Base-by-base conservation (phyloP, 2,888 invertebrate species). In the Cataglyphis cursor region DNA sequence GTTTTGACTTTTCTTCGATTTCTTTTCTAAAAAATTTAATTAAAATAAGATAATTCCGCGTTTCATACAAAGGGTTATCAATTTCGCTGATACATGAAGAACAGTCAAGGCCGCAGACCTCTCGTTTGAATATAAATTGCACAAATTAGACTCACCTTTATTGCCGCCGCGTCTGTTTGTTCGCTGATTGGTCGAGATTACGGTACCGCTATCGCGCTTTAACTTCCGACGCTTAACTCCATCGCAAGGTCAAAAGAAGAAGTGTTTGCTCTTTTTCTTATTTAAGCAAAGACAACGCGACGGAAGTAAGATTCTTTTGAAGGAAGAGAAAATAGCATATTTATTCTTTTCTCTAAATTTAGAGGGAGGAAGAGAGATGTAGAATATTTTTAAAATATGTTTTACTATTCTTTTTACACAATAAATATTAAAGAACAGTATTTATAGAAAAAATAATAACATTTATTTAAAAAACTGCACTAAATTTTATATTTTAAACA, bases 111-210 rank as follows among this genome's bases (percentile, higher is more conserved):
- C 87, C 92, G 90, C 85, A 88, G 88, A 90, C 90, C 92, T 80
- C 72, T 93, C 93, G 93, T 94, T 94, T 94, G 93, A 94, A 94
- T 94, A 93, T 93, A 92, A 94, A 94, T 94, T 93, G 93, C 89
- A 89, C 91, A 93, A 92, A 94, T 93, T 93, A 94, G 92, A 89
- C 91, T 94, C 92, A 94, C 93, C 94, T 94, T 93, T 93, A 92
- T 93, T 93, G 94, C 89, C 90, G 87, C 83, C 90, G 85, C 92
- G 91, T 88, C 93, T 94, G 92, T 94, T 94, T 94, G 93, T 93
- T 92, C 92, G 86, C 91, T 94, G 93, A 94, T 94, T 94, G 92
- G 91, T 75, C 92, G 91, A 93, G 92, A 93, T 93, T 93, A 92
- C 87, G 83, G 86, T 80, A 82, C 80, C 65, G 75, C 80, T 81